Conservation (phyloP, 2,888 invertebrate species). For the Hypsopygia costalis region DNA sequence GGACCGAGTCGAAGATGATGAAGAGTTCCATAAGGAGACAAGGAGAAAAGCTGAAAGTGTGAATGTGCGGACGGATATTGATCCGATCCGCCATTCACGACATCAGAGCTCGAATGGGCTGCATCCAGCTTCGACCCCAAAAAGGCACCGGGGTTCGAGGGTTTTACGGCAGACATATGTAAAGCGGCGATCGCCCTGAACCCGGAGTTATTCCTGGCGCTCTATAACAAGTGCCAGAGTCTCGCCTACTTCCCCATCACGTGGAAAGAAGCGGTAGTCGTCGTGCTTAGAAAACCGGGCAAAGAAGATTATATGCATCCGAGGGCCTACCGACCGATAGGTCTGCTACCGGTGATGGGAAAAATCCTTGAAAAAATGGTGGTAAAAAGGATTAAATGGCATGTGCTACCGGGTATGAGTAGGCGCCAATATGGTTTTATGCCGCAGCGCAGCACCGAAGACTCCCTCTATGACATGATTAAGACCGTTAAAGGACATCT, state of each 20-base stretch:
- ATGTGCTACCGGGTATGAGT: neutral
- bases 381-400: neutral
- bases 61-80: neutral
- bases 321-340: neutral
- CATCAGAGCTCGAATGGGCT: neutral
- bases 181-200: neutral
- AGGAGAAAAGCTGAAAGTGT: no score
- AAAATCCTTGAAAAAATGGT: neutral
- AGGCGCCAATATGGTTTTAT: neutral
- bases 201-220: neutral
- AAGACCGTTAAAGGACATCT: no score
- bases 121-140: conserved; percentile 8
- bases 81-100: neutral
- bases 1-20: neutral
- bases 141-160: conserved; percentile 17
- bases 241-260: neutral
- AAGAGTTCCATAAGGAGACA: conserved; percentile 1
- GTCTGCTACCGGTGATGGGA: neutral
- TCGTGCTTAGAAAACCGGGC: neutral
- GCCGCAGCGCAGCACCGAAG: neutral
- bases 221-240: neutral
- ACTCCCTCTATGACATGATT: neutral
- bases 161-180: conserved; percentile 17
- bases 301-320: neutral
- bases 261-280: neutral